Conservation (phyloP, 92 coral and sea anemone species). For the Bergia puertoricense region DNA sequence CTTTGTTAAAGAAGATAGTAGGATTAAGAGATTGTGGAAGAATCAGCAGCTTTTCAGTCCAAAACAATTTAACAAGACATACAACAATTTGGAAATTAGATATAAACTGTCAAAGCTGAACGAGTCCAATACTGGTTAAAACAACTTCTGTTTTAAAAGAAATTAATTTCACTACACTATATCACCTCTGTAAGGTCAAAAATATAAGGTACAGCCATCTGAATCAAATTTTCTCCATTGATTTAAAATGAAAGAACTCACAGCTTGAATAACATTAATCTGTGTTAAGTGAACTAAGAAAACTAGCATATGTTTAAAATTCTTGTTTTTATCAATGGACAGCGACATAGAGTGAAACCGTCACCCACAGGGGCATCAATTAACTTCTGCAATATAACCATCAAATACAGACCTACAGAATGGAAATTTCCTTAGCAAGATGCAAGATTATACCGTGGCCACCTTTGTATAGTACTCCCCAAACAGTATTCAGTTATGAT, state of each 20-base stretch:
- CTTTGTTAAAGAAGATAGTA: no score
- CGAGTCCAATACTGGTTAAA: not conserved
- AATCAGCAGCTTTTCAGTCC: not conserved
- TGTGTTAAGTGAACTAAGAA: not conserved
- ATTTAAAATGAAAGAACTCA: constrained; percentile 7
- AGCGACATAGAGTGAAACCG: not conserved
- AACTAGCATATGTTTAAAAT: not conserved
- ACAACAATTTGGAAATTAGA: not conserved
- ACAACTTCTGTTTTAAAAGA: not conserved
- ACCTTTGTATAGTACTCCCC: not conserved
- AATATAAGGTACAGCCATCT: not conserved
- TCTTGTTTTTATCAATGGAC: not conserved
- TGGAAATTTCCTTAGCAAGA: not conserved
- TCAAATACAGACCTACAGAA: constrained; percentile 17
- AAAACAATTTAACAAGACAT: not conserved
- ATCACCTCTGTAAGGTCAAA: not conserved
- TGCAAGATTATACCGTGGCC: not conserved
- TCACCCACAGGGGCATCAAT: not conserved
- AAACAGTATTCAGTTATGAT: not conserved
- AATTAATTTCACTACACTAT: not conserved
- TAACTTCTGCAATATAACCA: not conserved
- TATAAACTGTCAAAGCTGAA: no score
- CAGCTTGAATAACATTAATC: not conserved
- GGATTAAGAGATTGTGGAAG: no score
- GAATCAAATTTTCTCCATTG: not conserved